Base-by-base conservation (phyloP, 1,140 invertebrate species). In the Apis florea region DNA sequence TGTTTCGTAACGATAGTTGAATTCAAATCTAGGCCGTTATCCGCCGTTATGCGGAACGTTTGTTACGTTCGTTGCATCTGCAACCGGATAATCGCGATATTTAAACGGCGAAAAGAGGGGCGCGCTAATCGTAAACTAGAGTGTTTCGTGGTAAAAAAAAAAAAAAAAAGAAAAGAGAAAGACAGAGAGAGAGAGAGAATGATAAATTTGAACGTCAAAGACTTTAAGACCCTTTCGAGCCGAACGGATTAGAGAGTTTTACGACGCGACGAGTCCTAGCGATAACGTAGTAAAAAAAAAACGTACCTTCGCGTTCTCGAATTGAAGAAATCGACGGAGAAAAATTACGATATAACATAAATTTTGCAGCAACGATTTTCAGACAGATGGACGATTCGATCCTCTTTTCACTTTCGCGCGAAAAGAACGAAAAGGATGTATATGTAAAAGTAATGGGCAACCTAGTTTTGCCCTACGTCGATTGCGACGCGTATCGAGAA, bases 191-290 rank as follows among this genome's bases (percentile, higher is more conserved):
- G 61, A 51, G 80, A 51, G 31, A 73, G 63, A 51, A 66, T 53
- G 61, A 40, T 40, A 40, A 40, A 40, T 40, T 40, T 0, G 2
- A 40, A 5, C 31, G 31, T 40, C 5, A 40, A 40, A 61, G 63
- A 81, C 58, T 24, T 61, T 76, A 69, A 82, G 72, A 51, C 73
- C 26, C 53, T 19, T 78, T 47, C 47, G 67, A 79, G 76, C 76
- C 47, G 4, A 40, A 54, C 40, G 72, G 76, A 74, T 86, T 81
- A 87, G 53, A 87, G 53, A 26, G 11, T 83, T 86, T 87, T 87
- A 86, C 73, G 66, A 83, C 72, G 72, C 12, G 54, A 75, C 83
- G 61, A 56, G 53, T 19, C 56, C 17, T 19, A 11, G 24, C 80
- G 85, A 85, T 85, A 86, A 86, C 69, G 72, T 54, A 54, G 31